A percentile compares a stretch with the other conserved stretches of the same genome.
phyloP scores from a whole-genome alignment of 2,888 invertebrate species.

The Cybosia mesomella region DNA sequence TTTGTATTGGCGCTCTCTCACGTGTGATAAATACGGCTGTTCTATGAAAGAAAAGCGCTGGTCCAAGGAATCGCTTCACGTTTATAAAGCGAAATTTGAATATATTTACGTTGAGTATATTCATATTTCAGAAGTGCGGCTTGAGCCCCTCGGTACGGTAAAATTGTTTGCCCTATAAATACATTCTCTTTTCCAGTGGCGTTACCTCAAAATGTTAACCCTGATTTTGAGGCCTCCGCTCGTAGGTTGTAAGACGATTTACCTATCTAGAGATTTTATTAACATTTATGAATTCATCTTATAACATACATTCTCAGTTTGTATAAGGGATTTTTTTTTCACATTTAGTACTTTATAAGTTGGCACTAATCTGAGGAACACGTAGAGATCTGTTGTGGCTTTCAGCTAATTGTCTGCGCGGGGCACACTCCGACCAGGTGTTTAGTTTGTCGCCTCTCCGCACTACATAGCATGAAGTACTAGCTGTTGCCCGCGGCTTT shows the following conservation, averaged over 20 bases:
- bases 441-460: no score
- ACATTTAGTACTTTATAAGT: no score
- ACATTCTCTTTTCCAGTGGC: not conserved
- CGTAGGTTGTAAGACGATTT: not conserved
- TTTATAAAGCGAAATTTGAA: not conserved
- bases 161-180: not conserved
- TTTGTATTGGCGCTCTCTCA: conserved; percentile 2
- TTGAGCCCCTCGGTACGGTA: not conserved
- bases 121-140: not conserved
- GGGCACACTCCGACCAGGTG: no score
- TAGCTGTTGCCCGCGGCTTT: no score
- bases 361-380: no score
- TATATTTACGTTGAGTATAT: conserved; percentile 1
- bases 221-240: not conserved
- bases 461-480: no score
- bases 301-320: no score
- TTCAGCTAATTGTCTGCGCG: no score
- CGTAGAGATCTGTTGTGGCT: no score
- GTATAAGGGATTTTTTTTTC: no score
- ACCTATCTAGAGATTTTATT: not conserved
- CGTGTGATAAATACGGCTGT: not conserved
- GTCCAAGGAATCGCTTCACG: not conserved
- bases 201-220: not conserved
- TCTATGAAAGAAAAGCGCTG: not conserved
- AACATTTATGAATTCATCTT: not conserved